Evolutionary conservation across 2,797 vertebrate genomes (phyloP).

Genomic region (Spatula versicolor): DNA sequence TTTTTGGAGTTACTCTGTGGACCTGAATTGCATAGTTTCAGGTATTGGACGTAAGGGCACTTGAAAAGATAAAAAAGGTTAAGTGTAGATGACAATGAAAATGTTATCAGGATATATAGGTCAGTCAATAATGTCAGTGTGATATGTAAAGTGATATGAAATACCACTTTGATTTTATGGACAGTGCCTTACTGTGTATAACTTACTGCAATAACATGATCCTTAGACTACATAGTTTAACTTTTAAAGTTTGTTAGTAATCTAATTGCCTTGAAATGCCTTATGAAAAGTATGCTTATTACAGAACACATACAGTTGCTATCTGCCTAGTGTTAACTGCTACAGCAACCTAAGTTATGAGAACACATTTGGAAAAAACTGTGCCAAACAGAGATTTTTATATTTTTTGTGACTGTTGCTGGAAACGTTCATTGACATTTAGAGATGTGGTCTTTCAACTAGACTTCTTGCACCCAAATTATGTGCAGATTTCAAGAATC

Average conservation of each 20-base stretch:
- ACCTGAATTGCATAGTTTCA: constrained; percentile 1
- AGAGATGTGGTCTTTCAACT: background rate
- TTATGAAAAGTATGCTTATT: background rate
- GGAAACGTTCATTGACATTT: background rate
- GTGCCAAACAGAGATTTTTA: background rate
- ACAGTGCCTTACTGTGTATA: background rate
- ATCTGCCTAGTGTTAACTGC: background rate
- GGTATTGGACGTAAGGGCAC: background rate
- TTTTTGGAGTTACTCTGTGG: constrained; percentile 33
- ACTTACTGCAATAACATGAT: background rate
- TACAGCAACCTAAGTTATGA: background rate
- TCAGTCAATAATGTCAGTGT: background rate
- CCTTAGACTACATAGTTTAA: background rate
- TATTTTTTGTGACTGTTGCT: background rate
- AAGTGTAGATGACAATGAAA: constrained; percentile 21
- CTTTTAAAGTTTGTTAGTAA: background rate
- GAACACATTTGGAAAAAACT: constrained; percentile 7
- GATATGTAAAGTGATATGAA: background rate
- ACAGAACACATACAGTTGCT: background rate
- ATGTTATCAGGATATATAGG: background rate
- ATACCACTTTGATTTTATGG: constrained; percentile 13
- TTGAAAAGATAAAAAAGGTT: constrained; percentile 31
- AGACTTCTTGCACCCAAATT: background rate
- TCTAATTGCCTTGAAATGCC: constrained; percentile 9
- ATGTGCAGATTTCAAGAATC: background rate